These are phyloP conservation scores for Choristoneura rosaceana DNA, from an alignment of 2,888 invertebrate species.

Conservation along the genomic window DNA sequence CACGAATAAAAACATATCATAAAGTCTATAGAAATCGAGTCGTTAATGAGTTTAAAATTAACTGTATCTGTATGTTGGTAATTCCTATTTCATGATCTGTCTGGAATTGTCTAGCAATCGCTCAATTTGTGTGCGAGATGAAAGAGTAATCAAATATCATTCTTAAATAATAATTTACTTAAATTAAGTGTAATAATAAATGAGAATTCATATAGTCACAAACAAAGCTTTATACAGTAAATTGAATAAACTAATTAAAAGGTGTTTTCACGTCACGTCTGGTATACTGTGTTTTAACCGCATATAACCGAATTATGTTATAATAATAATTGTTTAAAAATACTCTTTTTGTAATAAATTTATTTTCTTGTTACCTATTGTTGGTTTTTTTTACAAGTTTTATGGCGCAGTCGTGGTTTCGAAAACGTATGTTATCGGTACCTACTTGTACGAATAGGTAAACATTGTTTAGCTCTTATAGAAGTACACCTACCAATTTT, in stretches of 20 bases:
- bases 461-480: background rate
- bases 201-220: background rate
- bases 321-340: conserved; percentile 23
- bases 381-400: background rate
- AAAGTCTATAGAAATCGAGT: background rate
- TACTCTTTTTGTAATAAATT: conserved; percentile 27
- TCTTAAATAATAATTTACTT: background rate
- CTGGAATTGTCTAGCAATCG: background rate
- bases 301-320: conserved; percentile 15
- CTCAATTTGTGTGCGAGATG: background rate
- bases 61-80: background rate
- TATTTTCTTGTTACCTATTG: conserved; percentile 13
- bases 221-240: background rate
- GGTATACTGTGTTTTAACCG: conserved; percentile 3
- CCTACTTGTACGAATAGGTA: background rate
- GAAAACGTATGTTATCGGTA: background rate
- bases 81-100: background rate
- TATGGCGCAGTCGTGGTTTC: background rate
- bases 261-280: background rate
- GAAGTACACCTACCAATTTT: background rate
- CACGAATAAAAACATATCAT: conserved; percentile 5
- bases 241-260: background rate
- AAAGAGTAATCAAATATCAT: background rate
- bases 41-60: background rate
- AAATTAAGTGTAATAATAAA: background rate